Evolutionary conservation across 2,797 vertebrate genomes (phyloP), one percentile per base, ranked within the genome.

Genomic region (Synanceia verrucosa): DNA sequence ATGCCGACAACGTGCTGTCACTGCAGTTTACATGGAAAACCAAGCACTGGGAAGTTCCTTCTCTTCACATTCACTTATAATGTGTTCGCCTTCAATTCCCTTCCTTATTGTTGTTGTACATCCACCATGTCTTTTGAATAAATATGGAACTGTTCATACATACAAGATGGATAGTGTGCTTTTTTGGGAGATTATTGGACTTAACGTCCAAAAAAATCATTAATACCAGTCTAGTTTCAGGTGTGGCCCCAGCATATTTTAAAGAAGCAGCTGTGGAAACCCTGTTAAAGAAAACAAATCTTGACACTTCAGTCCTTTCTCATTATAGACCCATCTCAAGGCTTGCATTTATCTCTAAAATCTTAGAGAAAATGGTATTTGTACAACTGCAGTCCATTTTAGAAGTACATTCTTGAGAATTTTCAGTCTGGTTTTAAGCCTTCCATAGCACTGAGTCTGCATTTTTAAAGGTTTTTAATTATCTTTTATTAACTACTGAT

Each of bases 81-180:
- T 48, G 39, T 65, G 57, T 70, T 34, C 9, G 67, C 47, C 24
- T 56, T 68, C 39, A 67, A 59, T 41, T 33, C 23, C 59, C 26
- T 65, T 65, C 74, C 24, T 78, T 73, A 13, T 73, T 85, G 53
- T 75, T 84, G 47, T 33, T 82, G 73, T 82, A 62, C 58, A 62
- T 66, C 52, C 64, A 61, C n/a, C 72, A 58, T 83, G 73, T 82
- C 73, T 86, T 92, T 92, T 74, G 37, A 89, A 91, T 93, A 88
- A 94, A 94, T 64, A 47, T 78, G 64, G 9, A 71, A 48, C 43
- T 74, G 50, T 88, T 71, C 34, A 64, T 48, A 61, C 63, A 48
- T 2, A 41, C 11, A 57, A 21, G 10, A 37, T 19, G 9, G 12
- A 19, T 1, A 23, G 4, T 29, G 9, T 51, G 51, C 3, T 2